These are phyloP conservation scores for Motacilla tschutschensis DNA, from an alignment of 2,113 vertebrate species.

Conservation along the genomic window DNA sequence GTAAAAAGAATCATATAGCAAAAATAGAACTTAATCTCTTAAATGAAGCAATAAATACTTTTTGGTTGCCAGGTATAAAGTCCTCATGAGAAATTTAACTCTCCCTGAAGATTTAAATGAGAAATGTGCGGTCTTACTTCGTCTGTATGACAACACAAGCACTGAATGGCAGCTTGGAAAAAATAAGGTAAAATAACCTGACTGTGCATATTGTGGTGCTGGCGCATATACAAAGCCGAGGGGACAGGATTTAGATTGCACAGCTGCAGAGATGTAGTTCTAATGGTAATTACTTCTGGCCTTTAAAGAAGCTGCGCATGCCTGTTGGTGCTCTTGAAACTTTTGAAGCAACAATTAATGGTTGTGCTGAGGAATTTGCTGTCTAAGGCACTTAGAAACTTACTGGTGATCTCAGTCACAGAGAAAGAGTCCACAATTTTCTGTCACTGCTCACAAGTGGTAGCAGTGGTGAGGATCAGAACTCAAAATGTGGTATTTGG, in stretches of 20 bases:
- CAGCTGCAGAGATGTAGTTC: neutral
- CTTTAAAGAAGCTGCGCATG: neutral
- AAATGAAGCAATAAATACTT: neutral
- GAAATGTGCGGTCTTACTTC: constrained; percentile 82
- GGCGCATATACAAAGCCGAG: neutral
- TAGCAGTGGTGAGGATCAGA: neutral
- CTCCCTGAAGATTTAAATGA: constrained; percentile 79
- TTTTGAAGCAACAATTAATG: neutral
- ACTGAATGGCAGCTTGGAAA: constrained; percentile 94
- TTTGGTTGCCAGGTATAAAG: constrained; percentile 79
- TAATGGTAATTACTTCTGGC: neutral
- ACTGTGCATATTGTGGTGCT: neutral
- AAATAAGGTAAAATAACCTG: constrained; percentile 81
- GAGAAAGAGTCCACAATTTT: neutral
- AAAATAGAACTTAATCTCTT: neutral
- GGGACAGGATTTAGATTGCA: neutral
- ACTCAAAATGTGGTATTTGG: neutral
- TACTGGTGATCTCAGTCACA: neutral
- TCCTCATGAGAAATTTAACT: constrained; percentile 79
- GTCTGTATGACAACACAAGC: constrained; percentile 78
- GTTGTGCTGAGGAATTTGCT: neutral
- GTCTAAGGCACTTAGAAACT: neutral
- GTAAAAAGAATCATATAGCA: neutral
- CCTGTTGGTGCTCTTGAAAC: neutral
- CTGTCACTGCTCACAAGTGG: neutral